Evolutionary conservation across 2,797 vertebrate species (phyloP).

Genomic region (Arctocebus calabarensis): DNA sequence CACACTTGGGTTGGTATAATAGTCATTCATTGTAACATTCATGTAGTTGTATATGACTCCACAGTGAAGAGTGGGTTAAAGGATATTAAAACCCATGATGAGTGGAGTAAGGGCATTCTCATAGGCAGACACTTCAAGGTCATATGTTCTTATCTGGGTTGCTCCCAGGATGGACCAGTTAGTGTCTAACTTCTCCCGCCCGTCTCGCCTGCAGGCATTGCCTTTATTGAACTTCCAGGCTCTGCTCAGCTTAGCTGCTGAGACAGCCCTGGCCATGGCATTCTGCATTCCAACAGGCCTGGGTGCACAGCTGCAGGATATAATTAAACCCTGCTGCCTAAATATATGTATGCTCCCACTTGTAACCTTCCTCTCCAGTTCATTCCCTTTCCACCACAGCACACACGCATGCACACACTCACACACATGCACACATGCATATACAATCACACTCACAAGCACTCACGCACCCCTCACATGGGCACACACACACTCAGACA

Average conservation of each 20-base stretch:
- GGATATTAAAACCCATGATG: not conserved
- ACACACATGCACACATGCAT: not conserved
- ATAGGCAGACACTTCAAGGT: not conserved
- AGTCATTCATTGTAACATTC: too few relatives aligned
- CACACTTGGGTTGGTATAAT: not conserved
- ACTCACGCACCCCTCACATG: too few relatives aligned
- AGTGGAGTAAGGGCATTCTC: not conserved
- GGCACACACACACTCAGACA: too few relatives aligned
- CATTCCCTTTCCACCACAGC: not conserved
- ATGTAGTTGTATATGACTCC: not conserved
- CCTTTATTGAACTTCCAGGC: not conserved
- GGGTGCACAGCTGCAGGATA: not conserved
- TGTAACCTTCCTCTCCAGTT: not conserved
- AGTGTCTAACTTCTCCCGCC: not conserved
- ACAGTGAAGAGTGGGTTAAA: not conserved
- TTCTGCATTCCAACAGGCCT: not conserved
- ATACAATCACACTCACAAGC: too few relatives aligned
- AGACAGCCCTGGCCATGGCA: not conserved
- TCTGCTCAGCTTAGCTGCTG: not conserved
- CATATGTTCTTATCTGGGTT: not conserved
- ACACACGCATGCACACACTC: too few relatives aligned
- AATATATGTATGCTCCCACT: not conserved
- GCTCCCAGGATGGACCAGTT: not conserved
- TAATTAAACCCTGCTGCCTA: not conserved
- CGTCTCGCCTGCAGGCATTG: not conserved